These are phyloP conservation scores for Heliothis subflexa DNA, from an alignment of 1,140 invertebrate genomes.

Conservation along the genomic window DNA sequence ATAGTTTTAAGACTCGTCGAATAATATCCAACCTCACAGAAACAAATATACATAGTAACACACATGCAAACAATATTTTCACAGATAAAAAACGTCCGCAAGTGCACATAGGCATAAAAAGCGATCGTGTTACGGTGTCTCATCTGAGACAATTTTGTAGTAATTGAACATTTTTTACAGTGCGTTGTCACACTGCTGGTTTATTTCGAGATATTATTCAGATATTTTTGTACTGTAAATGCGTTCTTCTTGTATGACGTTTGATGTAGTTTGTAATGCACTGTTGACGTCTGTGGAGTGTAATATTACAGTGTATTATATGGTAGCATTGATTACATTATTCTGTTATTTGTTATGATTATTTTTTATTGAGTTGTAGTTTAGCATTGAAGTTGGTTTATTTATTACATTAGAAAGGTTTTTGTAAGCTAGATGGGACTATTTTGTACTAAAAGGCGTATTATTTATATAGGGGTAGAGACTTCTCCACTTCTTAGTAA, in stretches of 20 bases:
- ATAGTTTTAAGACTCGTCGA: too few relatives aligned
- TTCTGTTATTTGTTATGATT: too few relatives aligned
- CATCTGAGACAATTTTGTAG: slow-evolving; percentile 12
- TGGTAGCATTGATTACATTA: too few relatives aligned
- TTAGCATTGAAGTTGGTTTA: too few relatives aligned
- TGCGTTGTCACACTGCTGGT: background rate
- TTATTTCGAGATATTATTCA: slow-evolving; percentile 18
- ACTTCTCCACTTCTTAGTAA: too few relatives aligned
- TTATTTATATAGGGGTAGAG: too few relatives aligned
- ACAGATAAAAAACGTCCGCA: too few relatives aligned
- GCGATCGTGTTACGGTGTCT: slow-evolving; percentile 7
- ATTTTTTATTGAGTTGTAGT: too few relatives aligned
- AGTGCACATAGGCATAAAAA: slow-evolving; percentile 13
- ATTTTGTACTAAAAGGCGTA: too few relatives aligned
- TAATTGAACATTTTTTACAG: slow-evolving; percentile 20
- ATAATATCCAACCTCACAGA: background rate
- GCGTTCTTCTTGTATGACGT: slow-evolving; percentile 4
- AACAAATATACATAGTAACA: too few relatives aligned
- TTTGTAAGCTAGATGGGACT: too few relatives aligned
- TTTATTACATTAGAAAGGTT: too few relatives aligned
- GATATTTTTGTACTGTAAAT: slow-evolving; percentile 20
- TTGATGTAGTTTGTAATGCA: background rate
- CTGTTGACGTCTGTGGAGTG: background rate
- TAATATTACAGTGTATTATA: background rate
- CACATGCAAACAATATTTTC: slow-evolving; percentile 21